These are phyloP conservation scores for Scaptodrosophila lebanonensis DNA, from an alignment of 1,140 invertebrate genomes.

Conservation along the genomic window DNA sequence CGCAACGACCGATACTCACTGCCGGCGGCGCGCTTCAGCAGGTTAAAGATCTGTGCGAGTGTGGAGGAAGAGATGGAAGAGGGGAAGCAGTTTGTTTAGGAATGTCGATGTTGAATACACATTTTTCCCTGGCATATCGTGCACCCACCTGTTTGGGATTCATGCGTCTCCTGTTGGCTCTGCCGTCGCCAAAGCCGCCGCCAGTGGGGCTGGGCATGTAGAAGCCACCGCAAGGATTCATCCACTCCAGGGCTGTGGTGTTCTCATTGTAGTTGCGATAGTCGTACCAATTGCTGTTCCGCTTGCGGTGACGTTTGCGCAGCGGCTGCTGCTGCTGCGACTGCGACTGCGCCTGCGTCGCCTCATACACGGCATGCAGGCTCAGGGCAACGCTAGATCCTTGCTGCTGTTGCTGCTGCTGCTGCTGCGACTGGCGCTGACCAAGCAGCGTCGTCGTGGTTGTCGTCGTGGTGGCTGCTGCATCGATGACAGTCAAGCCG, in stretches of 20 bases:
- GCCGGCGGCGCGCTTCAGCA: conserved; percentile 54
- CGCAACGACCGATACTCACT: conserved; percentile 57
- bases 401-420: conserved; percentile 1
- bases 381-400: too few relatives aligned
- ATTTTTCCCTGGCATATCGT: neutral
- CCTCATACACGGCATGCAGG: too few relatives aligned
- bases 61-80: neutral
- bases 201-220: conserved; percentile 40
- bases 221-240: conserved; percentile 64
- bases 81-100: fast-evolving
- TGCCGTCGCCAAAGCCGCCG: conserved; percentile 38
- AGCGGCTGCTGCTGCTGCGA: conserved; percentile 4
- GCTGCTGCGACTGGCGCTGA: neutral
- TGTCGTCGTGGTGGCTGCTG: conserved; percentile 20
- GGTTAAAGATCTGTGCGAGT: conserved; percentile 55
- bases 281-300: conserved; percentile 68
- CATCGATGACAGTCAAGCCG: conserved; percentile 41
- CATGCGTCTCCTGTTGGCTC: too few relatives aligned
- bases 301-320: conserved; percentile 66
- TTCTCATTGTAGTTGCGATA: conserved; percentile 65
- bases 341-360: too few relatives aligned
- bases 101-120: neutral
- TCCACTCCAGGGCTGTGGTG: conserved; percentile 59
- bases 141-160: conserved; percentile 59
- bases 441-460: neutral